Percentiles rank a stretch among this genome's conserved stretches.
Evolutionary conservation across 2,797 vertebrate species (phyloP).

Genomic region (Acanthopagrus latus): DNA sequence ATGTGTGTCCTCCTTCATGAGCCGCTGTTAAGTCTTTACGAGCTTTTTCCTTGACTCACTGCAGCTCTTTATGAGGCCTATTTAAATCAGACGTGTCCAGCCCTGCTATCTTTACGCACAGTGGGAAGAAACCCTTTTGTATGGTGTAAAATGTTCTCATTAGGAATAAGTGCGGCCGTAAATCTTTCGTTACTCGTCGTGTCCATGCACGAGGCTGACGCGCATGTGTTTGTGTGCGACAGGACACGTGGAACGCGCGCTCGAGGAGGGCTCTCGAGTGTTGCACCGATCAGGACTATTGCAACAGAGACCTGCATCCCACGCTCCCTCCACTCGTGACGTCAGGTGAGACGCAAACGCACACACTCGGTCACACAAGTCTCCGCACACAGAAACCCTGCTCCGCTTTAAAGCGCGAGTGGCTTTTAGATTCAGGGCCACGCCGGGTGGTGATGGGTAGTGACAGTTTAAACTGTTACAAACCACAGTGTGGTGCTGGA

Average conservation of each 20-base stretch:
- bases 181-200: neutral
- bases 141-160: slow-evolving; percentile 22
- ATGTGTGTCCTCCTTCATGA: slow-evolving; percentile 27
- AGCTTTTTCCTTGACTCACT: slow-evolving; percentile 43
- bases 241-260: slow-evolving; percentile 93
- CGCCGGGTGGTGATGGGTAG: slow-evolving; percentile 70
- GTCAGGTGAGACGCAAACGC: slow-evolving; percentile 84
- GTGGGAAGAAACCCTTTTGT: slow-evolving; percentile 17
- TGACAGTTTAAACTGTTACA: slow-evolving; percentile 83
- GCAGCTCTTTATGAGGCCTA: slow-evolving; percentile 37
- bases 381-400: slow-evolving; percentile 56
- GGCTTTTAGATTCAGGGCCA: slow-evolving; percentile 58
- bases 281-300: slow-evolving; percentile 93
- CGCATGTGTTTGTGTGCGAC: slow-evolving; percentile 22
- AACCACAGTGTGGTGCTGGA: slow-evolving; percentile 78
- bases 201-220: neutral
- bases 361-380: slow-evolving; percentile 22
- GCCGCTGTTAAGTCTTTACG: slow-evolving; percentile 45
- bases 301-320: slow-evolving; percentile 93
- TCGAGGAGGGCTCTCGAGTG: slow-evolving; percentile 92
- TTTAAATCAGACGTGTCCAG: slow-evolving; percentile 45
- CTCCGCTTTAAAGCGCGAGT: slow-evolving; percentile 35
- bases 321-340: slow-evolving; percentile 91
- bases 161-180: slow-evolving; percentile 25
- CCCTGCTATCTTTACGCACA: slow-evolving; percentile 12